Conservation (phyloP, 2,888 invertebrate genomes). For the Aphodius sticticus region DNA sequence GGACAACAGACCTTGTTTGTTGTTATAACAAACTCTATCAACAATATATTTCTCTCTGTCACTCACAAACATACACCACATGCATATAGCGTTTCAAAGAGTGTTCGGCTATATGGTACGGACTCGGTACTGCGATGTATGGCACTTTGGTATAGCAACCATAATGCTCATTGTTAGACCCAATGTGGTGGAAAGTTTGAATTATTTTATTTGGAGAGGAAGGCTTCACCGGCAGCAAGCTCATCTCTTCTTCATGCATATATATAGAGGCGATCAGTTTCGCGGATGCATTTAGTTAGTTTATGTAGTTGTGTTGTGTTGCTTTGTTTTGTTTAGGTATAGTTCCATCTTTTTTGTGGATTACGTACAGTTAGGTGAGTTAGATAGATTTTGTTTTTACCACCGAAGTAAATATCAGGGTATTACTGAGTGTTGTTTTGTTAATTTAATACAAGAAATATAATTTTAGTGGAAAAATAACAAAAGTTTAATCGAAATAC, state of each 20-base stretch:
- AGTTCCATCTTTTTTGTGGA: constrained; percentile 19
- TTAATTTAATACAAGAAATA: no score
- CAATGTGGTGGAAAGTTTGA: constrained; percentile 29
- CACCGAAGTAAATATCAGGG: not conserved
- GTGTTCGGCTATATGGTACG: no score
- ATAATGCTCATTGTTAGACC: constrained; percentile 24
- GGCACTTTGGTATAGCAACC: not conserved
- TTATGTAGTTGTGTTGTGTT: constrained; percentile 48
- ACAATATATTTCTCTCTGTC: not conserved
- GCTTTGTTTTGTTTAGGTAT: constrained; percentile 44
- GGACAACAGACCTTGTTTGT: not conserved
- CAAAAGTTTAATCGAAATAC: no score
- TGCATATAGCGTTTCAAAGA: not conserved
- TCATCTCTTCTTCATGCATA: constrained; percentile 47
- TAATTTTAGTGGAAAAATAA: no score
- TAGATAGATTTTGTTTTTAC: not conserved
- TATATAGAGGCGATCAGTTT: constrained; percentile 52
- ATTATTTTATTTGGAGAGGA: constrained; percentile 36
- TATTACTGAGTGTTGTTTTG: no score
- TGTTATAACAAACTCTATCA: not conserved
- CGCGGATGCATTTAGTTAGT: constrained; percentile 50
- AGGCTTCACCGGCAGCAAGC: constrained; percentile 12
- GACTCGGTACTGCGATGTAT: no score
- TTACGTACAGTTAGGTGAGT: constrained; percentile 31
- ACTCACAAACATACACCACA: not conserved